Conservation (phyloP, 2,113 vertebrate species). For the Bungarus multicinctus region DNA sequence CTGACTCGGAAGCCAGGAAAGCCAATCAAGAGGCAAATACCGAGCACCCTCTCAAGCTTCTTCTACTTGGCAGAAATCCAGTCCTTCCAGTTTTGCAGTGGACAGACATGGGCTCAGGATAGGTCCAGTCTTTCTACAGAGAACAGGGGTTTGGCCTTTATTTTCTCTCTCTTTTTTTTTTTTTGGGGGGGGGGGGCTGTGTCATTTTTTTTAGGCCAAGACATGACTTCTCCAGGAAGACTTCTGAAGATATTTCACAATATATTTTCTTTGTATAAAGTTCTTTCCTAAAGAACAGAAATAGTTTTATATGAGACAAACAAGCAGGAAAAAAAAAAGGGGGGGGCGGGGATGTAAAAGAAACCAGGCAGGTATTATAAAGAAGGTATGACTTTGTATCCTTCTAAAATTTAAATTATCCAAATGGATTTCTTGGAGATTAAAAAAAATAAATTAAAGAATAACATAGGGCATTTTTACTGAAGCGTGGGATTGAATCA, state of each 20-base stretch:
- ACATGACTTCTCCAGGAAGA: slow-evolving; percentile 65
- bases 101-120: slow-evolving; percentile 43
- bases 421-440: slow-evolving; percentile 55
- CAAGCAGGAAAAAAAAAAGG: slow-evolving; percentile 33
- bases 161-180: slow-evolving; percentile 49
- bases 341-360: slow-evolving; percentile 10
- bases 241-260: slow-evolving; percentile 77
- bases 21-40: slow-evolving; percentile 58
- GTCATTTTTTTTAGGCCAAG: slow-evolving; percentile 57
- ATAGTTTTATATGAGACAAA: slow-evolving; percentile 79
- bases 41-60: slow-evolving; percentile 47
- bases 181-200: slow-evolving; percentile 12
- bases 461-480: slow-evolving; percentile 71
- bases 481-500: slow-evolving; percentile 66
- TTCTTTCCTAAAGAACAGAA: slow-evolving; percentile 82
- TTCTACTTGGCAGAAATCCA: slow-evolving; percentile 53
- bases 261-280: slow-evolving; percentile 85
- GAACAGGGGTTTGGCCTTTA: slow-evolving; percentile 60
- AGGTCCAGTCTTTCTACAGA: slow-evolving; percentile 47
- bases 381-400: slow-evolving; percentile 73
- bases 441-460: slow-evolving; percentile 62
- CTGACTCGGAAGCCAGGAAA: slow-evolving; percentile 61
- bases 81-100: slow-evolving; percentile 50
- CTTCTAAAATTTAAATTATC: slow-evolving; percentile 69
- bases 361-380: slow-evolving; percentile 60